A percentile compares a stretch with the other conserved stretches of the same genome.
Conservation (phyloP, 2,113 vertebrate species). For the Forbesichthys papilliferus region DNA sequence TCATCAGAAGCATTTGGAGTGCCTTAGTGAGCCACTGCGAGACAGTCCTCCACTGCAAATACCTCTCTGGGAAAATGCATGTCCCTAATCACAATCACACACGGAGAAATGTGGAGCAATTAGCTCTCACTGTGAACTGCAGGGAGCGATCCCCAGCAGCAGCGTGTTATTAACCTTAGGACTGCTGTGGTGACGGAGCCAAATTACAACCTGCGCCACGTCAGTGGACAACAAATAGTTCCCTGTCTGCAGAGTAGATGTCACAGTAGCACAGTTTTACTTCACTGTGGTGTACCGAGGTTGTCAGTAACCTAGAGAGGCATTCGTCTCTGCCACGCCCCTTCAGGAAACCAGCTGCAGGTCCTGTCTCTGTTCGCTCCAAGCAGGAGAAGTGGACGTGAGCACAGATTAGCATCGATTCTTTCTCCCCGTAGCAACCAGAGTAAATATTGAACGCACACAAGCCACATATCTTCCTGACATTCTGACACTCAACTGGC, state of each 20-base stretch:
- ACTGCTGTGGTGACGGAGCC: constrained; percentile 50
- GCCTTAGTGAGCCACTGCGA: neutral
- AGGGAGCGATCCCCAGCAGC: constrained; percentile 15
- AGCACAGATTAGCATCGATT: no score
- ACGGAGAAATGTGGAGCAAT: constrained; percentile 17
- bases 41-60: constrained; percentile 1
- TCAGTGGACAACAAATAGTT: constrained; percentile 44
- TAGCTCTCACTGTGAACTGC: constrained; percentile 30
- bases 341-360: no score
- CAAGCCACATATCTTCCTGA: no score
- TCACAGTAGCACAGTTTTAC: neutral
- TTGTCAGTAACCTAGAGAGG: neutral
- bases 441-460: no score
- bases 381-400: no score
- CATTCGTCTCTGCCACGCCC: no score
- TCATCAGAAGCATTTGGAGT: neutral
- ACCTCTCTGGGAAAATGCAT: constrained; percentile 18
- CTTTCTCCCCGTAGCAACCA: no score
- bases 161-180: constrained; percentile 39
- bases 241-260: constrained; percentile 7
- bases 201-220: constrained; percentile 51
- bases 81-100: constrained; percentile 21
- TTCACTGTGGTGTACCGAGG: neutral
- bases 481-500: no score
- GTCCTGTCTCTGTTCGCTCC: no score